Evolutionary conservation across 2,888 invertebrate species (phyloP), one percentile per base, ranked within the genome.

Genomic region (Apamea anceps): DNA sequence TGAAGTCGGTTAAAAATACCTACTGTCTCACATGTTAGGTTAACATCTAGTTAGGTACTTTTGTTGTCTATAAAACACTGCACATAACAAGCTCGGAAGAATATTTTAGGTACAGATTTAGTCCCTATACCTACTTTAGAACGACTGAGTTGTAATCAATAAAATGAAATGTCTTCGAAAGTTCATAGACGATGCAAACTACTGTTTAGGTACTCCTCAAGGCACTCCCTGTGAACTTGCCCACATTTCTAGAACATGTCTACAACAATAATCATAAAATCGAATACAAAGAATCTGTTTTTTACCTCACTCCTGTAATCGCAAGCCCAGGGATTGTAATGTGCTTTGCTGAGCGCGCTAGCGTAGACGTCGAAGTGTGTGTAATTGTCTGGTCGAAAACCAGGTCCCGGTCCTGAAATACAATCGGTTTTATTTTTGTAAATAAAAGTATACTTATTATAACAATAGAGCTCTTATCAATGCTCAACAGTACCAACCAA

Each of bases 281-380:
- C 32, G 32, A 68, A 74, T 28, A 37, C 15, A 25, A 51, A 60
- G 28, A 21, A 12, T n/a, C n/a, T 10, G 0, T 42, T n/a, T n/a
- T 63, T 45, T 85, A 88, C 89, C 84, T 89, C 89, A 25, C 48
- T 54, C 57, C 78, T 81, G 60, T 89, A 88, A 75, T 81, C 79
- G 57, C 88, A 89, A 13, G 1, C 73, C 88, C 88, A 88, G 25
- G 85, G 88, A 67, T 72, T 88, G 62, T 88, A 87, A 75, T 83
- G 84, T 25, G 85, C 84, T 81, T 45, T 85, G 68, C 80, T 77
- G 12, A 87, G 77, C n/a, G 85, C 87, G 68, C 84, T 88, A 48
- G 84, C 80, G 70, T 88, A 85, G 25, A 87, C 75, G 10, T 81
- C 84, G 15, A 83, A 79, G 45, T 87, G 83, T 2, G 82, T 89